Percentiles rank a stretch among this genome's conserved stretches.
Evolutionary conservation across 2,113 vertebrate species (phyloP).

Genomic region (Alligator sinensis): DNA sequence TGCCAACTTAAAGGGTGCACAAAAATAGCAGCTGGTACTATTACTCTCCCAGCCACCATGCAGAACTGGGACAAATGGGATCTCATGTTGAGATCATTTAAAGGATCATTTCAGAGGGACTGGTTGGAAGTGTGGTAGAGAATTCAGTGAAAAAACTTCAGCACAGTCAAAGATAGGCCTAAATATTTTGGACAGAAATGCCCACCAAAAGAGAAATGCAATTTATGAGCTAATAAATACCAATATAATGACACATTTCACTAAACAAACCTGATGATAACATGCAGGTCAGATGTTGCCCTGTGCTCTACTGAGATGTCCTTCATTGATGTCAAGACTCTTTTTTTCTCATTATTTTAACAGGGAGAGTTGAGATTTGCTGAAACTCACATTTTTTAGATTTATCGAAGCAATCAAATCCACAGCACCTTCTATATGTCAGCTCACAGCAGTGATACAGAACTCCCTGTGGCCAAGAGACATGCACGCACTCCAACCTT

Average conservation of each 20-base stretch:
- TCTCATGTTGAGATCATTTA: not conserved
- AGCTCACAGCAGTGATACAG: constrained; percentile 51
- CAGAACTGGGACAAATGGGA: not conserved
- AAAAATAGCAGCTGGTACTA: too few relatives aligned
- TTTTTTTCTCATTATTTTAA: constrained; percentile 6
- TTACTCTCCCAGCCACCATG: too few relatives aligned
- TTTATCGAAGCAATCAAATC: constrained; percentile 47
- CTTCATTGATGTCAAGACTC: constrained; percentile 29
- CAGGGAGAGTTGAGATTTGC: not conserved
- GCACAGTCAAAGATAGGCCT: not conserved
- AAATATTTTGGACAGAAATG: not conserved
- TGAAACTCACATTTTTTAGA: not conserved
- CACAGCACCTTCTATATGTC: constrained; percentile 19
- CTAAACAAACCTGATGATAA: not conserved
- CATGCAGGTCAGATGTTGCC: not conserved
- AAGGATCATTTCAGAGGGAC: not conserved
- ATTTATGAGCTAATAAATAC: not conserved
- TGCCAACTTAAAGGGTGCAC: too few relatives aligned
- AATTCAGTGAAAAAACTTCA: not conserved
- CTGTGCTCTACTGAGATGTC: not conserved
- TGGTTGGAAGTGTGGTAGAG: not conserved
- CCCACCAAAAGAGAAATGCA: not conserved
- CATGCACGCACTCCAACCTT: constrained; percentile 54
- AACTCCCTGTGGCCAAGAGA: constrained; percentile 49
- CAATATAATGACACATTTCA: not conserved